Percentiles rank a stretch among this genome's conserved stretches.
Evolutionary conservation across 2,888 invertebrate species (phyloP).

Genomic region (Eupithecia subumbrata): DNA sequence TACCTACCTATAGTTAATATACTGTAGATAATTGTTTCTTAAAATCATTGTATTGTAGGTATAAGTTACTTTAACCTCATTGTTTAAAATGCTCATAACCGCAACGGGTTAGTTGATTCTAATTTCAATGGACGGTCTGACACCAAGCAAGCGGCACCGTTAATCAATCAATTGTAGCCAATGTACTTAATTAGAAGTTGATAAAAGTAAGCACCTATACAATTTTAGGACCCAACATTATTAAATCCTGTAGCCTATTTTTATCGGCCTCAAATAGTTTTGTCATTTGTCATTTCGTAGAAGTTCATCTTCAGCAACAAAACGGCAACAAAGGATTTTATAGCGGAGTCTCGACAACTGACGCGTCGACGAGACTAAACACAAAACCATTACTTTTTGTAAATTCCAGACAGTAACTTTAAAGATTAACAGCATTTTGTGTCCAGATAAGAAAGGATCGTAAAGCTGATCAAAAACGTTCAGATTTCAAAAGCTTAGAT

Average conservation of each 20-base stretch:
- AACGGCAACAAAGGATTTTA: constrained; percentile 41
- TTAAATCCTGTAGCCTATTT: not conserved
- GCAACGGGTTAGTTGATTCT: constrained; percentile 61
- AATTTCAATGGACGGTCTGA: constrained; percentile 64
- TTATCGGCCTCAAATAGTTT: not conserved
- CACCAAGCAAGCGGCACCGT: constrained; percentile 58
- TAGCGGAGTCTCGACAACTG: constrained; percentile 28
- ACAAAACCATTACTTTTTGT: constrained; percentile 36
- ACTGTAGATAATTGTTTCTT: constrained; percentile 62
- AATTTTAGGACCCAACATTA: constrained; percentile 2
- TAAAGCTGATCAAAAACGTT: constrained; percentile 45
- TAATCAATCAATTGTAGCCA: constrained; percentile 50
- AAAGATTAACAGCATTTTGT: constrained; percentile 42
- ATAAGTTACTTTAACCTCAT: not conserved
- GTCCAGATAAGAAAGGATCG: constrained; percentile 39
- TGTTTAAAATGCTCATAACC: constrained; percentile 57
- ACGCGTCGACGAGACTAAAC: constrained; percentile 28
- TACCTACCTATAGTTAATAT: constrained; percentile 56
- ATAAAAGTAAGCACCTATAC: not conserved
- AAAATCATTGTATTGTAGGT: not conserved
- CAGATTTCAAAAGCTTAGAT: constrained; percentile 43
- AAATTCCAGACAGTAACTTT: constrained; percentile 41
- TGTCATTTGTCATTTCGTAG: constrained; percentile 7
- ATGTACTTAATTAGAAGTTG: not conserved
- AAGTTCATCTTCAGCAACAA: constrained; percentile 19